These are phyloP conservation scores for Colostygia pectinataria DNA, from an alignment of 2,888 invertebrate genomes.

Conservation along the genomic window DNA sequence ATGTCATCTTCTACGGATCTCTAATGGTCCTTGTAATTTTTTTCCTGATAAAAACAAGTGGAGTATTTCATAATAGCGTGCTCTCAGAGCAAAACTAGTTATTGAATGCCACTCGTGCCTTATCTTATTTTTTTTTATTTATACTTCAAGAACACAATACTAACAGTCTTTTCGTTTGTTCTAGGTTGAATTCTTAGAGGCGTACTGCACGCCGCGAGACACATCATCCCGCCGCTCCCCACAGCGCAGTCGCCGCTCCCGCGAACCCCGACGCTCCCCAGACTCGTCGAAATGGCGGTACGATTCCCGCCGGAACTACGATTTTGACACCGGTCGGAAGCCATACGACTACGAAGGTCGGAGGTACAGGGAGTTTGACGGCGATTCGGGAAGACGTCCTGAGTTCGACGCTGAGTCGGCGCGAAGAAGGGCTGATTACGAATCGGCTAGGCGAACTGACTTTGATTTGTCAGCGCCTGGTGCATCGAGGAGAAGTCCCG, in stretches of 20 bases:
- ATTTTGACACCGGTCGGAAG: slow-evolving; percentile 67
- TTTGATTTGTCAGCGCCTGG: slow-evolving; percentile 75
- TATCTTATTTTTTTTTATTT: not conserved
- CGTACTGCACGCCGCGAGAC: slow-evolving; percentile 89
- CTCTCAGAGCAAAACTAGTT: too few species aligned
- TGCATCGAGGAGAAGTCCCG: slow-evolving; percentile 69
- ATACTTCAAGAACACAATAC: not conserved
- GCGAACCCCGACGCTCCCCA: slow-evolving; percentile 71
- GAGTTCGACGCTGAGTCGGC: slow-evolving; percentile 75
- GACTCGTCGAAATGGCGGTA: slow-evolving; percentile 75
- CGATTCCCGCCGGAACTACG: slow-evolving; percentile 73
- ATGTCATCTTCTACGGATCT: slow-evolving; percentile 36
- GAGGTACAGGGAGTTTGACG: slow-evolving; percentile 65
- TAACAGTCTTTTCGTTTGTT: slow-evolving; percentile 56
- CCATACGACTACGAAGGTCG: slow-evolving; percentile 74
- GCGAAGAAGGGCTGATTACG: slow-evolving; percentile 74
- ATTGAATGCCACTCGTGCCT: too few species aligned
- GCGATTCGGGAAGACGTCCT: slow-evolving; percentile 65
- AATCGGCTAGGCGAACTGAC: slow-evolving; percentile 74
- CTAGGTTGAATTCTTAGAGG: slow-evolving; percentile 88
- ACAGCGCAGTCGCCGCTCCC: slow-evolving; percentile 70
- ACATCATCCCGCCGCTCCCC: slow-evolving; percentile 78
- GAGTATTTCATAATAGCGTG: too few species aligned
- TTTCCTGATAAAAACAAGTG: too few species aligned
- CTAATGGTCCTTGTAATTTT: slow-evolving; percentile 31